Conservation (phyloP, 2,797 vertebrate genomes). For the Bufotes viridis region DNA sequence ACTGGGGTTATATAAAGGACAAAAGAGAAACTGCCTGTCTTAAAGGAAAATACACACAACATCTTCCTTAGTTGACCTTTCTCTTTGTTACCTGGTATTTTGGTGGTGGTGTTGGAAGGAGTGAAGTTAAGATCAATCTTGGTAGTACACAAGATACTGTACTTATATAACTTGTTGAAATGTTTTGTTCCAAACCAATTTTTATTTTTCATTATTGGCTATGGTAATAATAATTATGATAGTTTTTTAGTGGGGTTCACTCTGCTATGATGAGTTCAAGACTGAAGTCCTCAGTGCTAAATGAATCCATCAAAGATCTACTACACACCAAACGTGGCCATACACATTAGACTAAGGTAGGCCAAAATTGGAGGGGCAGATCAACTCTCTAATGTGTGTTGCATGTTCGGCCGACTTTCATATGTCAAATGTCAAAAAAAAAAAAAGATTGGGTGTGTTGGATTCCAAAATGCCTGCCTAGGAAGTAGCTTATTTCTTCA, state of each 20-base stretch:
- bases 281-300: not conserved
- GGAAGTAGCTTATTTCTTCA: too few species aligned
- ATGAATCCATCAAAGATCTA: too few species aligned
- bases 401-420: too few species aligned
- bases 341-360: too few species aligned
- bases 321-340: too few species aligned
- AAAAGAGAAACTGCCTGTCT: not conserved
- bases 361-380: too few species aligned
- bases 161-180: not conserved
- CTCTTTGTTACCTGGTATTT: too few species aligned
- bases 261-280: not conserved
- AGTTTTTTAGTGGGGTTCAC: not conserved
- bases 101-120: not conserved
- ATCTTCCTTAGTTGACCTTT: not conserved
- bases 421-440: too few species aligned
- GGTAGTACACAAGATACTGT: not conserved
- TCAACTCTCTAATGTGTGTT: too few species aligned
- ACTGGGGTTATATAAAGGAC: slow-evolving; percentile 48
- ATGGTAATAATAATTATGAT: not conserved
- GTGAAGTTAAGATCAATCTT: too few species aligned
- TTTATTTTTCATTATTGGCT: not conserved
- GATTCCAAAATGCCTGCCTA: too few species aligned
- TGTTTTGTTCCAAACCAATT: not conserved
- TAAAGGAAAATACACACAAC: not conserved
- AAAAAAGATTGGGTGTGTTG: too few species aligned